Base-by-base conservation (phyloP, 2,113 vertebrate species). In the Elephas maximus region DNA sequence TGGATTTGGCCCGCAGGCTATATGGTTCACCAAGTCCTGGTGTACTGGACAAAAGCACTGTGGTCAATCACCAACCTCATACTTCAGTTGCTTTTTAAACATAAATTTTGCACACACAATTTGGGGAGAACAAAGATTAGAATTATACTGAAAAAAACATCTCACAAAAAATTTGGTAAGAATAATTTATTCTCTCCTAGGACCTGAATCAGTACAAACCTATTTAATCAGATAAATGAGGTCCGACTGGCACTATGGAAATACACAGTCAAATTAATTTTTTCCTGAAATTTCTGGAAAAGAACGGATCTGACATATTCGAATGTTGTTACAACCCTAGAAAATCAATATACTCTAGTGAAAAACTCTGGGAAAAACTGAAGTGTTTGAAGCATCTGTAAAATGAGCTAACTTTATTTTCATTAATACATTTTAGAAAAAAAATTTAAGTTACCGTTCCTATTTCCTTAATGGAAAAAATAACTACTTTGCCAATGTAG, bases 331-430 rank as follows among this genome's bases (percentile, higher is more conserved):
- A 53, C 8, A 53, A 71, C 69, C 53, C 65, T 4, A 57, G 37
- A 83, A 93, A 81, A 94, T 73, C 76, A 87, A 60, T 57, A 82
- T 26, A 41, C 0, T 67, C 8, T 23, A 86, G 2, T 86, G 78
- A 96, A 94, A 86, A 26, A 3, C 6, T 90, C 45, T 78, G 90
- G 8, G 88, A 51, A 71, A 92, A 91, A 93, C 1, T 71, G 8
- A 96, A 83, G 53, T 84, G 21, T 80, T 71, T 33, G 26, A 18
- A 84, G 53, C 51, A 85, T 60, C 8, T 51, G 8, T 73, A 84
- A 95, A 95, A 97, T 62, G 11, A 88, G 21, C 21, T 45, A 74
- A 92, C 41, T 37, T 89, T 96, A 71, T 53, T 91, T 88, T 69
- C 37, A 84, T 69, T 93, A 91, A 87, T 53, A 63, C 45, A 80